Conservation (phyloP, 2,888 invertebrate genomes). For the Cosmia trapezina region DNA sequence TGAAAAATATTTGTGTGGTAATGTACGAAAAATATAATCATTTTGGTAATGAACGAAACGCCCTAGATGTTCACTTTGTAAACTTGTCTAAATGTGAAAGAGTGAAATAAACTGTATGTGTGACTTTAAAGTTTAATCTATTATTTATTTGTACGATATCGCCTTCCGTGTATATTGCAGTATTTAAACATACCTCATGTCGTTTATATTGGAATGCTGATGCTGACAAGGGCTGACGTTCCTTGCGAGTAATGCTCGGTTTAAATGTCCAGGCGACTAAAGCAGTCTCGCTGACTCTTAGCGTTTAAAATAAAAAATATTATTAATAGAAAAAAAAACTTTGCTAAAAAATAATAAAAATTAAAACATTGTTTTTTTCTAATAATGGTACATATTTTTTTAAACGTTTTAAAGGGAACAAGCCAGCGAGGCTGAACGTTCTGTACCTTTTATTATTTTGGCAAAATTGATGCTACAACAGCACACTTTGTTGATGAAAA, state of each 20-base stretch:
- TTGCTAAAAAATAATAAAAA: too few relatives aligned
- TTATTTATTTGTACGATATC: conserved; percentile 51
- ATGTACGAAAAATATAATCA: conserved; percentile 1
- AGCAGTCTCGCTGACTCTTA: too few relatives aligned
- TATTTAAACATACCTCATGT: conserved; percentile 38
- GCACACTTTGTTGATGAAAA: not conserved
- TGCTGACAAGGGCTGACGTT: conserved; percentile 14
- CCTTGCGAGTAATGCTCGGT: not conserved
- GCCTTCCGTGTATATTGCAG: conserved; percentile 30
- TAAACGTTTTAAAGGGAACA: too few relatives aligned
- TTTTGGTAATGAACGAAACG: conserved; percentile 10
- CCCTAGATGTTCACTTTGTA: conserved; percentile 20
- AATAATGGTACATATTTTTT: too few relatives aligned
- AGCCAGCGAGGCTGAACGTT: not conserved
- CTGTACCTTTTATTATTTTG: not conserved
- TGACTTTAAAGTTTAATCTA: conserved; percentile 21
- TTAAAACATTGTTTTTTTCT: too few relatives aligned
- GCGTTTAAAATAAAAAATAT: too few relatives aligned
- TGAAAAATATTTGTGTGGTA: conserved; percentile 1
- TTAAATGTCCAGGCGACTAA: too few relatives aligned
- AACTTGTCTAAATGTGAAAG: conserved; percentile 15
- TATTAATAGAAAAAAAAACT: too few relatives aligned
- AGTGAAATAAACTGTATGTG: conserved; percentile 40
- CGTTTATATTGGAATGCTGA: conserved; percentile 39
- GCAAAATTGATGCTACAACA: not conserved